These are phyloP conservation scores for Leptopilina boulardi DNA, from an alignment of 1,140 invertebrate genomes.

Conservation along the genomic window DNA sequence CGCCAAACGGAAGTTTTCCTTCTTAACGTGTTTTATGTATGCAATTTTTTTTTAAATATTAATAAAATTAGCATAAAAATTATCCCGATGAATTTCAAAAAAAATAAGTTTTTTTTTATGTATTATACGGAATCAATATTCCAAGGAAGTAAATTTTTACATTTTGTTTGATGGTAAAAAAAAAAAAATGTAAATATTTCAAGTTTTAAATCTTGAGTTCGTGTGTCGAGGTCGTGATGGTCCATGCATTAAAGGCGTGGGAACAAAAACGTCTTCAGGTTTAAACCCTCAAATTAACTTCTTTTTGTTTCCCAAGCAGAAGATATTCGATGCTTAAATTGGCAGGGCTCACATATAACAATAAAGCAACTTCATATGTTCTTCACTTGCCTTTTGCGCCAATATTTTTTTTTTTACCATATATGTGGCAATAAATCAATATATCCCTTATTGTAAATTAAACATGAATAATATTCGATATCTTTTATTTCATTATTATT, in stretches of 20 bases:
- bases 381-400: not conserved
- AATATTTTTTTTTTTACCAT: not conserved
- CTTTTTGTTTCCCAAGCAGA: constrained; percentile 51
- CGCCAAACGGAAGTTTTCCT: not conserved
- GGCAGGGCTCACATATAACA: constrained; percentile 38
- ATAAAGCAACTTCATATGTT: constrained; percentile 24
- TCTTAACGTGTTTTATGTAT: no score
- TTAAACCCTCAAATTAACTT: constrained; percentile 62
- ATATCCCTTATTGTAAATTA: not conserved
- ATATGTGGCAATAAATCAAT: constrained; percentile 16
- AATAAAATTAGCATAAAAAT: no score
- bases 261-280: constrained; percentile 59
- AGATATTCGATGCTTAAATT: constrained; percentile 50
- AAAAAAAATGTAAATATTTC: constrained; percentile 41
- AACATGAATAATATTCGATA: not conserved
- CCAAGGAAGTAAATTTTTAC: no score
- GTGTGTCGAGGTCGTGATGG: constrained; percentile 60
- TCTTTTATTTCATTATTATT: no score
- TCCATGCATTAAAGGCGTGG: constrained; percentile 57
- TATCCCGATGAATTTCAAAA: no score
- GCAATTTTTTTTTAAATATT: no score
- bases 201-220: constrained; percentile 43
- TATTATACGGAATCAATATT: no score
- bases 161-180: constrained; percentile 46
- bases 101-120: no score